Conservation (phyloP, 1,140 invertebrate species). For the Streblospio benedicti region DNA sequence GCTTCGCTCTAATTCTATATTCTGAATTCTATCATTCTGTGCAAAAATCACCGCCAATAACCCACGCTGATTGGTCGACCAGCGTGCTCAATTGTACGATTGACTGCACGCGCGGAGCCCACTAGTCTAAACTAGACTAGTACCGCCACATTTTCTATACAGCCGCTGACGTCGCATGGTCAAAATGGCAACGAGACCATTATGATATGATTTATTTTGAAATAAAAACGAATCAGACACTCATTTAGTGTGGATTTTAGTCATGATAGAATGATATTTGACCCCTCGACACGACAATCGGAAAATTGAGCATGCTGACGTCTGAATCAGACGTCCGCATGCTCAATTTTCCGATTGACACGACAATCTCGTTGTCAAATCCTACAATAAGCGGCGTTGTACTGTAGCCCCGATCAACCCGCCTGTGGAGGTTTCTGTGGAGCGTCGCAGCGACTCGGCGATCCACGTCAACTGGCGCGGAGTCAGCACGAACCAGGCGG, state of each 20-base stretch:
- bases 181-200: too few species aligned
- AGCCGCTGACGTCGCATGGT: too few species aligned
- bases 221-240: neutral
- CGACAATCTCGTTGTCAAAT: neutral
- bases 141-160: too few species aligned
- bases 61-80: too few species aligned
- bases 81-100: too few species aligned
- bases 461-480: slow-evolving; percentile 85
- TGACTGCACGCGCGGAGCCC: too few species aligned
- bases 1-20: too few species aligned
- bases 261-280: neutral
- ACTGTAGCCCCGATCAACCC: slow-evolving; percentile 74
- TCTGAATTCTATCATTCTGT: too few species aligned
- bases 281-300: neutral
- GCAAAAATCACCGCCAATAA: too few species aligned
- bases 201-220: too few species aligned
- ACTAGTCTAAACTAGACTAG: too few species aligned
- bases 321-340: neutral
- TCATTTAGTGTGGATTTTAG: neutral
- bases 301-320: neutral
- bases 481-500: slow-evolving; percentile 63
- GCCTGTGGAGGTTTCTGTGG: slow-evolving; percentile 78
- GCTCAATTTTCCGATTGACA: neutral
- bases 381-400: neutral
- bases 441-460: slow-evolving; percentile 53